Evolutionary conservation across 2,888 invertebrate genomes (phyloP).

Genomic region (Amaurobius ferox): DNA sequence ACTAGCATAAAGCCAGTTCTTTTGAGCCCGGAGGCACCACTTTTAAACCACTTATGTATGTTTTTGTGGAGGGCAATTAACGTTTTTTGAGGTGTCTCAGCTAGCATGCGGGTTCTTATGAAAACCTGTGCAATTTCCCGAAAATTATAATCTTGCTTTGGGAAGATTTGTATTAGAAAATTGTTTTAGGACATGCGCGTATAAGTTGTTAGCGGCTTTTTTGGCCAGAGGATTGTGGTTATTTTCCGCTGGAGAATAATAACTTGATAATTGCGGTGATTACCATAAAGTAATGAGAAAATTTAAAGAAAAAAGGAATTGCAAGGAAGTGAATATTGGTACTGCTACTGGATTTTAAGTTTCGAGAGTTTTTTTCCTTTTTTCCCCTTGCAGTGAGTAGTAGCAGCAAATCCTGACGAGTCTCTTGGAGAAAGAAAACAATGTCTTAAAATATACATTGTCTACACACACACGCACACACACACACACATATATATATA

Average conservation of each 20-base stretch:
- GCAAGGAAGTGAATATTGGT: no score
- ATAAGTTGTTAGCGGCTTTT: not conserved
- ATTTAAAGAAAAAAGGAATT: not conserved
- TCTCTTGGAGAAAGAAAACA: no score
- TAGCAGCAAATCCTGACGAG: no score
- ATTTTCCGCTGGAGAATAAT: not conserved
- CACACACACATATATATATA: no score
- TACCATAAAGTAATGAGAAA: not conserved
- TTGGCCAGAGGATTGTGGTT: no score
- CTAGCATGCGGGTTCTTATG: conserved; percentile 64
- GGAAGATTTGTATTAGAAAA: conserved; percentile 37
- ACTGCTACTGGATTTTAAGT: no score
- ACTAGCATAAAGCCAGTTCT: conserved; percentile 21
- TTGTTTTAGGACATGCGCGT: conserved; percentile 29
- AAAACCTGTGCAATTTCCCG: conserved; percentile 49
- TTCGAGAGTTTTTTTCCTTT: not conserved
- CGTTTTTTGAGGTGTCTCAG: conserved; percentile 20
- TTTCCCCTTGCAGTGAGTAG: no score
- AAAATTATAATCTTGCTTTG: conserved; percentile 55
- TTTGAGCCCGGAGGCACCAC: conserved; percentile 7
- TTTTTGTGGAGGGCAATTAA: conserved; percentile 46
- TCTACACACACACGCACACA: no score
- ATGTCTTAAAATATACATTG: no score
- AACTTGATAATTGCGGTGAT: conserved; percentile 4
- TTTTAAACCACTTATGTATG: conserved; percentile 63